A percentile compares a stretch with the other conserved stretches of the same genome.
Conservation (phyloP, 2,797 vertebrate species). For the Orestias chungarensis region DNA sequence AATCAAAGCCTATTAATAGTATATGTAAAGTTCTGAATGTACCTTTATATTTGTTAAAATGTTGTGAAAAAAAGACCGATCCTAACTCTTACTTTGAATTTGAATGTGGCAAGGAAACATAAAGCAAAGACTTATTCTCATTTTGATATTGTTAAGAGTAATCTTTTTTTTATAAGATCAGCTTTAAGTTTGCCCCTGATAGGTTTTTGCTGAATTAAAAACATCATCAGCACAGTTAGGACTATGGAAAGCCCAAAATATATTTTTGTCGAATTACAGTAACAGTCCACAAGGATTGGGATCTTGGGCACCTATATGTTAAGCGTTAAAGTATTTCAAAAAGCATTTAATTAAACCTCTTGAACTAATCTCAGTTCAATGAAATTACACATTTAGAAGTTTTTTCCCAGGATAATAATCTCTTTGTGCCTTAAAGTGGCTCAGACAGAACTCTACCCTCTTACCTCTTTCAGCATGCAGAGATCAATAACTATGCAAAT, state of each 20-base stretch:
- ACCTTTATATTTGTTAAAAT: not conserved
- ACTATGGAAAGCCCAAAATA: not conserved
- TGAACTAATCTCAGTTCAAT: conserved; percentile 11
- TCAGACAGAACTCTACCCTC: not conserved
- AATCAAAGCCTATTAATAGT: not conserved
- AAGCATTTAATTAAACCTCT: not conserved
- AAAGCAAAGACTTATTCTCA: not conserved
- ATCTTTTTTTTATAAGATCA: too few relatives aligned
- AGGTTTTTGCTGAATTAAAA: not conserved
- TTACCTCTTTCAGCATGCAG: conserved; percentile 4
- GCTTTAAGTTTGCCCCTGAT: not conserved
- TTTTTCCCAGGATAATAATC: conserved; percentile 21
- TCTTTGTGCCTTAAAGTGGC: conserved; percentile 13
- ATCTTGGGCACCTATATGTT: not conserved
- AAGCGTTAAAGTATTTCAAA: not conserved
- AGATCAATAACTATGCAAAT: conserved; percentile 25
- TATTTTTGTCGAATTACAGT: not conserved
- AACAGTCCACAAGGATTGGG: not conserved
- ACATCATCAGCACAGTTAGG: not conserved
- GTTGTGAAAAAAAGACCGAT: not conserved
- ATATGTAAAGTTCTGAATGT: not conserved
- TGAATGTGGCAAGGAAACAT: not conserved
- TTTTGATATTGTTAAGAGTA: not conserved
- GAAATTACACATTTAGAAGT: conserved; percentile 4
- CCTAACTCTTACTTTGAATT: not conserved